Conservation (phyloP, 2,113 vertebrate genomes). For the Octodon degus region DNA sequence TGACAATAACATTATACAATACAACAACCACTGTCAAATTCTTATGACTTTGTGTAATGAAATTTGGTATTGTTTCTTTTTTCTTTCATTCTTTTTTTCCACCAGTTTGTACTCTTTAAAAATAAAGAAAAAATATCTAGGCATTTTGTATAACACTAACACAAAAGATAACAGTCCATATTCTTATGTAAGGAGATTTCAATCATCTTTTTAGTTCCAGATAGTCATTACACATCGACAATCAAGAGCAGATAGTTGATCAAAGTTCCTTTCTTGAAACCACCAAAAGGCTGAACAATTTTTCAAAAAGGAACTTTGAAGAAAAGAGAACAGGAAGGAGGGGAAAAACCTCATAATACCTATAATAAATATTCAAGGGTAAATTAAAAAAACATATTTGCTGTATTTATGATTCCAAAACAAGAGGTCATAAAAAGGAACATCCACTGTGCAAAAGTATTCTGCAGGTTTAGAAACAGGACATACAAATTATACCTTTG, state of each 20-base stretch:
- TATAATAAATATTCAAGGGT: neutral
- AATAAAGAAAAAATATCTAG: neutral
- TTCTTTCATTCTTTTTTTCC: no score
- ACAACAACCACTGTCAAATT: no score
- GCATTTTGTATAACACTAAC: neutral
- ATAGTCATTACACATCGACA: neutral
- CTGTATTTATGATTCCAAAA: constrained; percentile 26
- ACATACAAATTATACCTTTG: neutral
- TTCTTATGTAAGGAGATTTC: neutral
- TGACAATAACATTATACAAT: no score
- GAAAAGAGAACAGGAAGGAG: neutral
- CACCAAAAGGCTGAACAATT: neutral
- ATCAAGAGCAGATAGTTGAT: neutral
- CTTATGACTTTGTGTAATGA: no score
- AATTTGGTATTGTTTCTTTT: no score
- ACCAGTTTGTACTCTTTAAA: no score
- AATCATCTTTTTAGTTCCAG: neutral
- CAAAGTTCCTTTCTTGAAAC: neutral
- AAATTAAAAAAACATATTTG: constrained; percentile 13
- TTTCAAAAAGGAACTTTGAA: neutral
- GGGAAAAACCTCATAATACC: neutral
- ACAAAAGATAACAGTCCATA: neutral
- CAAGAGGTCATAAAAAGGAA: neutral
- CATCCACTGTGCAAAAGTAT: neutral
- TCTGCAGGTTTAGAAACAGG: constrained; percentile 34